Percentiles rank a stretch among this genome's conserved stretches.
Conservation (phyloP, 2,797 vertebrate genomes). For the Sternarchorhynchus goeldii region DNA sequence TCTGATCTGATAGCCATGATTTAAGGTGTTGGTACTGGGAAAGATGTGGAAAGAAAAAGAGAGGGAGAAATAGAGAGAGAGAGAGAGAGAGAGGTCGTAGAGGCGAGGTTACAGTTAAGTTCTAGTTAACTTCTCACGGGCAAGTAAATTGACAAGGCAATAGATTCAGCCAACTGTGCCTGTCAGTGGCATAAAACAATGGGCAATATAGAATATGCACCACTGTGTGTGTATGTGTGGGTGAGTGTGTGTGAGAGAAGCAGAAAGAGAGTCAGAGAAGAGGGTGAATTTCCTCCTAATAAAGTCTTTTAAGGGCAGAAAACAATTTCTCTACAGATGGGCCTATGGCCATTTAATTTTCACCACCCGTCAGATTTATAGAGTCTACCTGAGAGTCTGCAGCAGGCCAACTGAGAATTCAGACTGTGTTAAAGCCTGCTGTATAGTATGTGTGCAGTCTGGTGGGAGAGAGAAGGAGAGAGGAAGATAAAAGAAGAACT, state of each 20-base stretch:
- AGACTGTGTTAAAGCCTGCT: slow-evolving; percentile 47
- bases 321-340: slow-evolving; percentile 68
- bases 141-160: not conserved
- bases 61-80: not conserved
- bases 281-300: slow-evolving; percentile 56
- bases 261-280: slow-evolving; percentile 10
- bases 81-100: too few relatives aligned
- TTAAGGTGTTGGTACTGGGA: not conserved
- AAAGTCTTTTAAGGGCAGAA: slow-evolving; percentile 67
- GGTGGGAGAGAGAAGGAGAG: slow-evolving; percentile 1
- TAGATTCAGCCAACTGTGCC: slow-evolving; percentile 9
- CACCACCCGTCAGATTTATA: slow-evolving; percentile 55
- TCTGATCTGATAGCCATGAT: slow-evolving; percentile 32
- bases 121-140: too few relatives aligned
- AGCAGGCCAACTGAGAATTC: slow-evolving; percentile 49
- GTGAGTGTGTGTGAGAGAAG: not conserved
- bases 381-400: slow-evolving; percentile 54
- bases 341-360: slow-evolving; percentile 75
- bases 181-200: slow-evolving; percentile 38
- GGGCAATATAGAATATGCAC: slow-evolving; percentile 31
- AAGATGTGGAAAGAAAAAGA: not conserved
- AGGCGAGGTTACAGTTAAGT: too few relatives aligned
- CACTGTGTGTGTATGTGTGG: slow-evolving; percentile 18
- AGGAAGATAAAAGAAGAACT: not conserved
- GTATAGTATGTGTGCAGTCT: slow-evolving; percentile 7